Percentiles rank a stretch among this genome's conserved stretches.
phyloP scores from a whole-genome alignment of 1,140 invertebrate genomes.

The Sitophilus oryzae region DNA sequence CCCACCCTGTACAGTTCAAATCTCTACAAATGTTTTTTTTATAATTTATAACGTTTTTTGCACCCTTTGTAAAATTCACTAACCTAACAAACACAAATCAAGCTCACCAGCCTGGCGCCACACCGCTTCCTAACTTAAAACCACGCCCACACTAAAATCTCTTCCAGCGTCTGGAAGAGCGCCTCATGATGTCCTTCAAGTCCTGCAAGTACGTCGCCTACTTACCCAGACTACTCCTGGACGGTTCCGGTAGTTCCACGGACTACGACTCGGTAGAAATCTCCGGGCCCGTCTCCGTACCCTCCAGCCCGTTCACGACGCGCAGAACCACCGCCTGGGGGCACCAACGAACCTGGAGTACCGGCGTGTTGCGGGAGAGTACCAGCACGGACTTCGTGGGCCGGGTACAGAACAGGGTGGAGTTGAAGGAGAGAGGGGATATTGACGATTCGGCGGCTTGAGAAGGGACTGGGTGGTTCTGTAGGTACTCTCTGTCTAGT shows the following conservation, averaged over 20 bases:
- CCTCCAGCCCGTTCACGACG: constrained; percentile 33
- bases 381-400: background rate
- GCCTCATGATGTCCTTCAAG: constrained; percentile 24
- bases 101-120: no score
- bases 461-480: no score
- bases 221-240: constrained; percentile 28
- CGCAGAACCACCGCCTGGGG: constrained; percentile 31
- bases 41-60: no score
- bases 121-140: background rate
- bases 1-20: no score
- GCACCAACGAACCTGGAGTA: constrained; percentile 39
- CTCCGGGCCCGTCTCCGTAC: constrained; percentile 21
- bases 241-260: constrained; percentile 21
- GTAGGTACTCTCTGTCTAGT: no score
- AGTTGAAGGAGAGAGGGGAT: background rate
- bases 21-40: no score
- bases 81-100: no score
- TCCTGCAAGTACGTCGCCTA: constrained; percentile 24
- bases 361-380: constrained; percentile 21
- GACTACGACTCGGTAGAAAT: constrained; percentile 6
- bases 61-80: no score
- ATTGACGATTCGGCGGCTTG: constrained; percentile 26
- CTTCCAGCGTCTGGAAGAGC: constrained; percentile 39
- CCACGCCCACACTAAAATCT: constrained; percentile 12
- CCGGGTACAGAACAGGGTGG: background rate